A percentile compares a stretch with the other conserved stretches of the same genome.
phyloP scores from a whole-genome alignment of 2,888 invertebrate species.

The Eupithecia tripunctaria region DNA sequence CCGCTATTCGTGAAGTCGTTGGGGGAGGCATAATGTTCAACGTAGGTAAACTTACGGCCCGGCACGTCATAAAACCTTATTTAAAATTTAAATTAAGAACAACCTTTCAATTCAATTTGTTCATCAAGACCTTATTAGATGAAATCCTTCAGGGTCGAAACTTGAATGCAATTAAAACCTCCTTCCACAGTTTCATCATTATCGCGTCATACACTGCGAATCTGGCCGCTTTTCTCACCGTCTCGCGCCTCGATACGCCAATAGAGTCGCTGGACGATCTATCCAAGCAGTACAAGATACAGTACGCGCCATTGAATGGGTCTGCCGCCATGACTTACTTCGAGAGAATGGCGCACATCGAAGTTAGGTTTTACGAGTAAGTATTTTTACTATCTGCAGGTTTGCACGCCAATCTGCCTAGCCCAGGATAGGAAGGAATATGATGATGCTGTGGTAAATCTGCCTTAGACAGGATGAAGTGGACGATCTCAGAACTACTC shows the following conservation, averaged over 20 bases:
- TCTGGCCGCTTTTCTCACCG: constrained; percentile 97
- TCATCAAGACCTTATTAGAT: not conserved
- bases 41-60: too few relatives aligned
- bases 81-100: not conserved
- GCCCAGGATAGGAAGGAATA: not conserved
- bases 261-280: constrained; percentile 97
- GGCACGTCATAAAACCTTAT: not conserved
- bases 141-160: not conserved
- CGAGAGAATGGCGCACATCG: constrained; percentile 97
- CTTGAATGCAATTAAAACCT: not conserved
- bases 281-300: constrained; percentile 97
- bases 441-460: not conserved
- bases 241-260: constrained; percentile 95
- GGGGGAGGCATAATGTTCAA: too few relatives aligned
- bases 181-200: constrained; percentile 90
- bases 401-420: not conserved
- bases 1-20: too few relatives aligned
- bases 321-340: constrained; percentile 97
- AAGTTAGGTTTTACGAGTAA: constrained; percentile 96
- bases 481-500: too few relatives aligned
- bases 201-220: constrained; percentile 99
- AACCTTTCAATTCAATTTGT: too few relatives aligned
- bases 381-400: constrained; percentile 53
- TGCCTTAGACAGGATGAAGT: not conserved
- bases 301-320: constrained; percentile 95